Conservation (phyloP, 1,140 invertebrate genomes). For the Aphelinus certus region DNA sequence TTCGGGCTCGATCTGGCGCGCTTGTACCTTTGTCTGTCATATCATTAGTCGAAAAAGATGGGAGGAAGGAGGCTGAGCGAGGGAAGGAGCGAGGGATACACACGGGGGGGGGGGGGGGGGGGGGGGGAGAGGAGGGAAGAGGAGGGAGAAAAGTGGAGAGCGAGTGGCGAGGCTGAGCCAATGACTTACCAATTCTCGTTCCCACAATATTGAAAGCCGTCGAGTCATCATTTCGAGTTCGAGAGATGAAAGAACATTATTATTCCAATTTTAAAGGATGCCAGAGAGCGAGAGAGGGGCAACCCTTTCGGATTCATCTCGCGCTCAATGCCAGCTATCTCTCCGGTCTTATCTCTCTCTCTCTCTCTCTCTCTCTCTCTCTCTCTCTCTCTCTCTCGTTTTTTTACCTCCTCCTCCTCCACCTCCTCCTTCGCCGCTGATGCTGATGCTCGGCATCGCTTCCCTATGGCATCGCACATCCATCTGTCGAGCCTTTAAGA, state of each 20-base stretch:
- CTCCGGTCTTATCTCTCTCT: slow-evolving; percentile 44
- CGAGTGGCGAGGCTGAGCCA: slow-evolving; percentile 37
- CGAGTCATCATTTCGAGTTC: slow-evolving; percentile 63
- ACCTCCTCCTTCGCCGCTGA: background rate
- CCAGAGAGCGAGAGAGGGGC: slow-evolving; percentile 35
- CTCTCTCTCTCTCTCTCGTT: slow-evolving; percentile 19
- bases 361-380: slow-evolving; percentile 38
- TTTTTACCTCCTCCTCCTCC: slow-evolving; percentile 28
- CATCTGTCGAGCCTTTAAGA: slow-evolving; percentile 50
- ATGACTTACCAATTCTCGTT: slow-evolving; percentile 59
- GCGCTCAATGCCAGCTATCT: slow-evolving; percentile 49
- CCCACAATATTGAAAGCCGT: slow-evolving; percentile 64
- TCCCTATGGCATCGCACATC: slow-evolving; percentile 35
- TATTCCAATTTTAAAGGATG: slow-evolving; percentile 66
- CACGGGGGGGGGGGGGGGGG: slow-evolving; percentile 18
- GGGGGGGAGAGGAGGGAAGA: slow-evolving; percentile 38
- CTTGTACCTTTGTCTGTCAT: slow-evolving; percentile 31
- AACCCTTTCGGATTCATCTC: slow-evolving; percentile 36
- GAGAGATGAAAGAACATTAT: slow-evolving; percentile 63
- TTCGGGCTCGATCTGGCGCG: background rate
- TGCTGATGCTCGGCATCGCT: background rate
- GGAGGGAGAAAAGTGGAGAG: slow-evolving; percentile 40
- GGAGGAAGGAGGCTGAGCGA: slow-evolving; percentile 37
- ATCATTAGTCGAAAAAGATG: slow-evolving; percentile 41
- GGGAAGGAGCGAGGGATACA: slow-evolving; percentile 9